Conservation (phyloP, 2,113 vertebrate genomes). For the Athene cunicularia region DNA sequence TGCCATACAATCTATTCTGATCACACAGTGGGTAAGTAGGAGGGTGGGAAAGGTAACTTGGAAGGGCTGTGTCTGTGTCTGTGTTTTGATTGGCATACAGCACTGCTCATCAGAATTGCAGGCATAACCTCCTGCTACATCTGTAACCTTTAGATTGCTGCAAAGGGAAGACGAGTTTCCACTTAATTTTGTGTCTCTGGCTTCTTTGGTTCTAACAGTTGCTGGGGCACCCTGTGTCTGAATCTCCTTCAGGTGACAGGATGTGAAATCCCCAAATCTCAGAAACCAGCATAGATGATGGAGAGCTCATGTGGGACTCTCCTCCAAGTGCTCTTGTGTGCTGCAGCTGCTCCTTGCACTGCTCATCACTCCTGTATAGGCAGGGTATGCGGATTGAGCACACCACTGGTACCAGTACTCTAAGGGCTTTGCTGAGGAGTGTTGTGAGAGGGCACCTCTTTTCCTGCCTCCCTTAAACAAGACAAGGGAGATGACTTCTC, state of each 20-base stretch:
- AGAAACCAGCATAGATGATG: neutral
- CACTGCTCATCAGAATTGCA: neutral
- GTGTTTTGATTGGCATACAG: neutral
- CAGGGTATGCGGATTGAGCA: fast-evolving
- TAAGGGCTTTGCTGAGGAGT: neutral
- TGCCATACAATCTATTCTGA: neutral
- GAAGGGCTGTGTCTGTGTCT: neutral
- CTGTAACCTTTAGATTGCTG: neutral
- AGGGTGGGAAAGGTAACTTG: neutral
- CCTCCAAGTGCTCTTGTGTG: neutral
- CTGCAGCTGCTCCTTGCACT: neutral
- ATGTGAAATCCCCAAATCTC: neutral
- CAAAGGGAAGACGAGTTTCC: neutral
- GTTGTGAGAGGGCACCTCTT: neutral
- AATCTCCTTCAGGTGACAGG: neutral
- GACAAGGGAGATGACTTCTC: neutral
- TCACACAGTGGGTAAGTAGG: neutral
- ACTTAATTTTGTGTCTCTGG: neutral
- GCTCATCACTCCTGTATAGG: neutral
- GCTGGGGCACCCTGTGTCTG: neutral
- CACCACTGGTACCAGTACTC: neutral
- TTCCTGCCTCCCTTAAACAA: neutral
- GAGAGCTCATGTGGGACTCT: neutral
- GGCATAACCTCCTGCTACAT: neutral
- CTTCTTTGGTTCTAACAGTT: neutral